Evolutionary conservation across 92 coral and sea anemone species (phyloP).

Genomic region (Parazoanthus swiftii): DNA sequence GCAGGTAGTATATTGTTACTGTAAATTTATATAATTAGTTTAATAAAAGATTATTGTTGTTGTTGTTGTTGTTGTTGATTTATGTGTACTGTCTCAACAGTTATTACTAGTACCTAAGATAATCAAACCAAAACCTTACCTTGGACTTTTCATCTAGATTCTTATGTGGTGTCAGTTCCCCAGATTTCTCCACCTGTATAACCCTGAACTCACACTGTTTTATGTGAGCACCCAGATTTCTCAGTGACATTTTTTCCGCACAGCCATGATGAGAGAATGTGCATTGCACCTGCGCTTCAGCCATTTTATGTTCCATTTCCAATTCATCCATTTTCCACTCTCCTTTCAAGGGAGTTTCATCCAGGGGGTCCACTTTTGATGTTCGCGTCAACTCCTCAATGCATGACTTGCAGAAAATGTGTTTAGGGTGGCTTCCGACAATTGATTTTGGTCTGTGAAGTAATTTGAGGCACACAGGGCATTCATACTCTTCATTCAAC

Average conservation of each 20-base stretch:
- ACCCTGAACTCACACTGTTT: constrained; percentile 77
- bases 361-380: constrained; percentile 87
- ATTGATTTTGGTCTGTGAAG: constrained; percentile 87
- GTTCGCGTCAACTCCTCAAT: constrained; percentile 91
- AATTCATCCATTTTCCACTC: constrained; percentile 82
- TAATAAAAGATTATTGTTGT: no score
- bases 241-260: constrained; percentile 57
- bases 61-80: no score
- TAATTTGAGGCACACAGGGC: constrained; percentile 86
- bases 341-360: constrained; percentile 66
- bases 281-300: constrained; percentile 63
- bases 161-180: constrained; percentile 70
- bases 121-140: constrained; percentile 43
- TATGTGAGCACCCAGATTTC: constrained; percentile 81
- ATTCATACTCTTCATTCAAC: constrained; percentile 50
- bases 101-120: no score
- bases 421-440: constrained; percentile 67
- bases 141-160: constrained; percentile 73
- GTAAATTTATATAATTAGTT: no score
- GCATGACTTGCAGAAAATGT: constrained; percentile 87
- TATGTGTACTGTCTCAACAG: no score
- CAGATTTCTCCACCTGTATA: constrained; percentile 77
- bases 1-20: no score
- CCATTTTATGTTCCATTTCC: constrained; percentile 66
- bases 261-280: constrained; percentile 84